phyloP scores from a whole-genome alignment of 2,888 invertebrate genomes.

The Tenthredo scrophulariae region DNA sequence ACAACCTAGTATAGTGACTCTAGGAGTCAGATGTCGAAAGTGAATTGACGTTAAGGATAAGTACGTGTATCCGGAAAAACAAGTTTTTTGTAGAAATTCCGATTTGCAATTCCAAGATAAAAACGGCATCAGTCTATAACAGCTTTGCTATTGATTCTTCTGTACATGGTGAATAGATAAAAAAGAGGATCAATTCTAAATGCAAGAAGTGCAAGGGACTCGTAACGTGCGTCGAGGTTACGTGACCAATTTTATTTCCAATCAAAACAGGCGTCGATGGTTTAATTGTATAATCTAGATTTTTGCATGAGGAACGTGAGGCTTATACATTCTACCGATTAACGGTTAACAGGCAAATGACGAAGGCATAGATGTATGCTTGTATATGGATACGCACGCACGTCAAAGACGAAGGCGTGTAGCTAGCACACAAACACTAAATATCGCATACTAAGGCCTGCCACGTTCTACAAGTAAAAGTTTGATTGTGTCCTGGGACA shows the following conservation, averaged over 20 bases:
- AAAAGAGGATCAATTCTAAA: not conserved
- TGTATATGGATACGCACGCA: not conserved
- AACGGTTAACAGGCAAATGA: conserved; percentile 30
- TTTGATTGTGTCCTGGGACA: conserved; percentile 37
- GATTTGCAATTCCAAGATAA: not conserved
- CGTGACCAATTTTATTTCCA: not conserved
- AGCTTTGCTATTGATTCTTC: conserved; percentile 2
- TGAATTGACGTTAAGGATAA: conserved; percentile 1
- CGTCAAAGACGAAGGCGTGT: conserved; percentile 18
- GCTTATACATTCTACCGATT: conserved; percentile 10
- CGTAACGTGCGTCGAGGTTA: not conserved
- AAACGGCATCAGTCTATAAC: not conserved
- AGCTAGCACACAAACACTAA: not conserved
- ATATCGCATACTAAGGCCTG: not conserved
- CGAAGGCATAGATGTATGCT: not conserved
- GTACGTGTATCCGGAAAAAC: not conserved
- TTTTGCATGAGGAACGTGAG: not conserved
- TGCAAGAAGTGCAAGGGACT: not conserved
- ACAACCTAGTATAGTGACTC: conserved; percentile 9
- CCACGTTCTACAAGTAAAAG: conserved; percentile 5
- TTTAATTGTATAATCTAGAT: conserved; percentile 5
- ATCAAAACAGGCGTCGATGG: not conserved
- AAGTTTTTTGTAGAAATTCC: not conserved
- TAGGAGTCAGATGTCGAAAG: conserved; percentile 29
- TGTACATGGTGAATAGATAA: not conserved